Conservation (phyloP, 64 coral and sea anemone genomes). For the Astreopora myriophthalma region DNA sequence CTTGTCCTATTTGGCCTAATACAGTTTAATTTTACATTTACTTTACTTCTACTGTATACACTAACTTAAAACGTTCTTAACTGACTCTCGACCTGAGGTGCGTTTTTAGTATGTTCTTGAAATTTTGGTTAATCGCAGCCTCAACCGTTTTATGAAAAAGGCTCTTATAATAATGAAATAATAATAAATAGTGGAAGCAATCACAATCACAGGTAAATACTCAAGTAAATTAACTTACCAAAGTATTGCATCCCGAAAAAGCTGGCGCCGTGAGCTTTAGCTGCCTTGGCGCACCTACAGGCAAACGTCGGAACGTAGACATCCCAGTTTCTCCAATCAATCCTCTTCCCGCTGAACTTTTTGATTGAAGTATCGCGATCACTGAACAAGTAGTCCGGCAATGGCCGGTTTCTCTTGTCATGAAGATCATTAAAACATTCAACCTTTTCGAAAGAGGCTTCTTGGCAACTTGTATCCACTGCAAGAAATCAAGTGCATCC, state of each 20-base stretch:
- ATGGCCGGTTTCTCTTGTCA: background rate
- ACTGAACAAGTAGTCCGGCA: conserved; percentile 52
- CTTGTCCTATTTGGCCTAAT: too few relatives aligned
- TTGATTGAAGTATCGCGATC: conserved; percentile 21
- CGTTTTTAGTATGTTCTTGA: too few relatives aligned
- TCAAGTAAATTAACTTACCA: too few relatives aligned
- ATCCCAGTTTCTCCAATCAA: conserved; percentile 75
- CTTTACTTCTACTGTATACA: too few relatives aligned
- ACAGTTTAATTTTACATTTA: too few relatives aligned
- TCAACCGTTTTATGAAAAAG: too few relatives aligned
- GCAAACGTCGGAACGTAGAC: conserved; percentile 33
- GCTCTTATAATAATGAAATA: too few relatives aligned
- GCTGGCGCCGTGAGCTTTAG: background rate
- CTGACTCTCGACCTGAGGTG: too few relatives aligned
- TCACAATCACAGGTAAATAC: too few relatives aligned
- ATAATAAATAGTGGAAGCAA: too few relatives aligned
- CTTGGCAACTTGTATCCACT: conserved; percentile 8
- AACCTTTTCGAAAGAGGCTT: background rate
- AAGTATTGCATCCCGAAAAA: conserved; percentile 62
- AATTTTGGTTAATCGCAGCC: too few relatives aligned
- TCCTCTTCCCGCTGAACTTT: conserved; percentile 28
- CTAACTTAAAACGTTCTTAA: too few relatives aligned
- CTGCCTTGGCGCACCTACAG: conserved; percentile 38
- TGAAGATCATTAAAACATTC: conserved; percentile 28
- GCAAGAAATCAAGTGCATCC: background rate